These are phyloP conservation scores for Drosophila multiciliata DNA, from an alignment of 2,888 invertebrate species.

Conservation along the genomic window DNA sequence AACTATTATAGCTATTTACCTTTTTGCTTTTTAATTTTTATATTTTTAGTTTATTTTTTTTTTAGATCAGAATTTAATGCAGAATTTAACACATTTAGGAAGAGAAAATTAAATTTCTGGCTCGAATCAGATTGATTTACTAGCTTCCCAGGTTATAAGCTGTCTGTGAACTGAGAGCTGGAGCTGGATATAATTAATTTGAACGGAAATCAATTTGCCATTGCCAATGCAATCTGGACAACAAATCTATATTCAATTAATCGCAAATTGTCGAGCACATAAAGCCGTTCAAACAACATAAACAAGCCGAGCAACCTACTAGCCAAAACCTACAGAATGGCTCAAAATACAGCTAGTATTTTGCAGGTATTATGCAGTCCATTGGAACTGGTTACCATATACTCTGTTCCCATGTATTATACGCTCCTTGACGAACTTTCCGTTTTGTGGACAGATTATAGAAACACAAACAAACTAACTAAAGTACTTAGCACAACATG, in stretches of 20 bases:
- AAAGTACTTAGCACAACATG: conserved; percentile 3
- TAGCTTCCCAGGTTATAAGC: conserved; percentile 5
- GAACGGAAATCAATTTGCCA: conserved; percentile 73
- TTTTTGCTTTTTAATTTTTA: conserved; percentile 11
- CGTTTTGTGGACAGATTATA: neutral
- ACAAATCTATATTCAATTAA: conserved; percentile 79
- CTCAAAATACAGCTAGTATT: conserved; percentile 20
- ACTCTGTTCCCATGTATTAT: neutral
- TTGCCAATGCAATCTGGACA: conserved; percentile 75
- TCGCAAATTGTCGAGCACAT: conserved; percentile 73
- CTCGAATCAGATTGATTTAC: conserved; percentile 40
- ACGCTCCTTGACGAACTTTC: neutral
- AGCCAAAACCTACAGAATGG: conserved; percentile 15
- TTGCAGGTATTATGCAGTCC: neutral
- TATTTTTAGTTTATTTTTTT: conserved; percentile 13
- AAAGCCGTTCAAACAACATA: conserved; percentile 44
- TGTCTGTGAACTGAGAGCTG: conserved; percentile 23
- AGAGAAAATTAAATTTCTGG: conserved; percentile 20
- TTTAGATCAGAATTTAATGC: conserved; percentile 36
- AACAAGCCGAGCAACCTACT: conserved; percentile 21
- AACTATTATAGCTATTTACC: conserved; percentile 40
- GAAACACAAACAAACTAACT: conserved; percentile 11
- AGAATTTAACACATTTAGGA: conserved; percentile 18
- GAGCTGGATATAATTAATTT: conserved; percentile 72
- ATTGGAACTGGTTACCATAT: neutral